A percentile compares a stretch with the other conserved stretches of the same genome.
Conservation (phyloP, 1,140 invertebrate species). For the Zaprionus lachaisei region DNA sequence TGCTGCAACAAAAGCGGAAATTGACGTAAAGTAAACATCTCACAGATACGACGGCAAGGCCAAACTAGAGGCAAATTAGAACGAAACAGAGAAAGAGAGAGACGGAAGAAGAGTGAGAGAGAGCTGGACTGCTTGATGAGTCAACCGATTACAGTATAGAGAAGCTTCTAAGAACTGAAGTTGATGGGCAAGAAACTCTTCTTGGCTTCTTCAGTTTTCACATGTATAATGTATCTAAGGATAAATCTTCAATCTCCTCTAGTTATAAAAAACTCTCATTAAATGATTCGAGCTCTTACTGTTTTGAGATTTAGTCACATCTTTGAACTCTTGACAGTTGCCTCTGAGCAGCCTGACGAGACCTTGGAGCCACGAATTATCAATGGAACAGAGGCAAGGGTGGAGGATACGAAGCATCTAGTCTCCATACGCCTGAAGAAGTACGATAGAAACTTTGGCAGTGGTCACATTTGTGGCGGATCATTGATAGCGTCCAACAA, state of each 20-base stretch:
- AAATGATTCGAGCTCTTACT: neutral
- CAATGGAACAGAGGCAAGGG: constrained; percentile 62
- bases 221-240: neutral
- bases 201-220: neutral
- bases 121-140: neutral
- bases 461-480: constrained; percentile 83
- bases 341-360: neutral
- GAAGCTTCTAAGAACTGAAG: neutral
- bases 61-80: constrained; percentile 1
- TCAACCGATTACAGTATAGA: neutral
- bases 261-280: too few species aligned
- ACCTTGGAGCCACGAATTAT: constrained; percentile 65
- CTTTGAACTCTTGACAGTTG: constrained; percentile 8
- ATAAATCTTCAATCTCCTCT: neutral
- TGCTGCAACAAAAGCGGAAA: constrained; percentile 42
- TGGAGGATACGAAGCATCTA: constrained; percentile 59
- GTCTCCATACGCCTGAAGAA: constrained; percentile 79
- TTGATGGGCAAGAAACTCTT: neutral
- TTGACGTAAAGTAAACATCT: constrained; percentile 30
- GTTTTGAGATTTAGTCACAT: neutral
- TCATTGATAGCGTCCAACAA: constrained; percentile 78
- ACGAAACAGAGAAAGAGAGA: neutral
- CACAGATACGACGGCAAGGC: constrained; percentile 37
- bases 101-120: neutral
- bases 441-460: constrained; percentile 71